Conservation (phyloP, 2,888 invertebrate species). For the Limnephilus rhombicus region DNA sequence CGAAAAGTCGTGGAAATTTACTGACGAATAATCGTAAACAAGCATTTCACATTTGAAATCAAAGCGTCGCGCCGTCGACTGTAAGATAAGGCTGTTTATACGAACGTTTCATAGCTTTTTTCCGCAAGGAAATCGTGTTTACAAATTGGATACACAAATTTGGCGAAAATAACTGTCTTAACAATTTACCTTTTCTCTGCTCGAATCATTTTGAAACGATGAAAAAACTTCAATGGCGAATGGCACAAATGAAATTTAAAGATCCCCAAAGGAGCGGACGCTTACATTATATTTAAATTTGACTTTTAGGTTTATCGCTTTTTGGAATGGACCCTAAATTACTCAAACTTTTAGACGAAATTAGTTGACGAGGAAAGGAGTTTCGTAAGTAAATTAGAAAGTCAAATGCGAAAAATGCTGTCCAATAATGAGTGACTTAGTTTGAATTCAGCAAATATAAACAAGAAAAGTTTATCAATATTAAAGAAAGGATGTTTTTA, state of each 20-base stretch:
- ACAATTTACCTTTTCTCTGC: conserved; percentile 19
- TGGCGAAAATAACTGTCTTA: conserved; percentile 37
- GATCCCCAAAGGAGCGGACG: conserved; percentile 17
- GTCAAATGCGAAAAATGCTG: neutral
- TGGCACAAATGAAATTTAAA: conserved; percentile 25
- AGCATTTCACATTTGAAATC: neutral
- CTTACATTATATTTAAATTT: conserved; percentile 35
- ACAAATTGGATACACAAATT: conserved; percentile 42
- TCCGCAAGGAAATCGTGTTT: conserved; percentile 5
- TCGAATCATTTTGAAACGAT: neutral
- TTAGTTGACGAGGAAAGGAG: conserved; percentile 17
- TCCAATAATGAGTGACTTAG: neutral
- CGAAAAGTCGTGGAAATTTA: neutral
- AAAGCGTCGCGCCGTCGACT: neutral
- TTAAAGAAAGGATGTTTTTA: neutral
- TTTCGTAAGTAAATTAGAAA: neutral
- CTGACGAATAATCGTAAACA: neutral
- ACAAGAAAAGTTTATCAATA: neutral
- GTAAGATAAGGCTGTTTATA: neutral
- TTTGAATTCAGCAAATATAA: neutral
- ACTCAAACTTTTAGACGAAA: conserved; percentile 25
- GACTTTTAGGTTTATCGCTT: conserved; percentile 27
- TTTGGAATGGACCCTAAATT: conserved; percentile 32
- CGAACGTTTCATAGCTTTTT: conserved; percentile 9
- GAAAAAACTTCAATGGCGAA: conserved; percentile 15